Base-by-base conservation (phyloP, 92 coral and sea anemone genomes). In the Parazoanthus atlanticus region DNA sequence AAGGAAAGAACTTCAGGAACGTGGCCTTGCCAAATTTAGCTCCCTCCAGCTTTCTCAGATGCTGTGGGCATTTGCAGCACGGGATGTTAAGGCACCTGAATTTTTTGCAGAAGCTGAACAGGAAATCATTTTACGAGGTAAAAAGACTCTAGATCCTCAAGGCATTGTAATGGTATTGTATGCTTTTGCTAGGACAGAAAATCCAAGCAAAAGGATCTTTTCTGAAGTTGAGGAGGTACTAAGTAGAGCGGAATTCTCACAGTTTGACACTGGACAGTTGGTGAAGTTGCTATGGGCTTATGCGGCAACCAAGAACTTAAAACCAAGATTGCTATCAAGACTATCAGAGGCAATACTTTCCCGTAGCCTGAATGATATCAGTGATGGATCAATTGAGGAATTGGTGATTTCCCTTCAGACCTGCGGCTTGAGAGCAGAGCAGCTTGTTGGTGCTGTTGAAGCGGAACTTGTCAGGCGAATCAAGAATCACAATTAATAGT, bases 391-490 rank as follows among this genome's bases (percentile, higher is more conserved):
- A 47, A 54, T 95, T 21, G 95, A 92, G 77, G 95, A 93, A 80
- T 80, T 95, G 38, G 98, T 95, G 31, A 83, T 61, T 46, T 81
- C 93, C 3, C 73, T 95, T 67, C 93, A 95, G 85, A 71, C 58
- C 72, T 86, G 93, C 56, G 54, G 70, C 29, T 88, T 81, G 31
- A 75, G 81, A 33, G 88, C 95, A 1, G 93, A 93, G 17, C 81
- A 95, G 69, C 95, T 95, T 76, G 98, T 93, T 10, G 88, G 92
- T 32, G 92, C 88, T 43, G 91, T 89, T 1, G 98, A 95, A 89
- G 92, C 91, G 1, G 98, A 95, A 72, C 92, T 95, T 76, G 89
- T 95, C 69, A 91, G 91, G 66, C 90, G 96, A 89, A 89, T 94
- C n/a, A 93, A 86, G 40, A 21, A 84, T 12, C 8, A 15, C 17